A percentile compares a stretch with the other conserved stretches of the same genome.
Evolutionary conservation across 2,113 vertebrate species (phyloP).

Genomic region (Otocyon megalotis): DNA sequence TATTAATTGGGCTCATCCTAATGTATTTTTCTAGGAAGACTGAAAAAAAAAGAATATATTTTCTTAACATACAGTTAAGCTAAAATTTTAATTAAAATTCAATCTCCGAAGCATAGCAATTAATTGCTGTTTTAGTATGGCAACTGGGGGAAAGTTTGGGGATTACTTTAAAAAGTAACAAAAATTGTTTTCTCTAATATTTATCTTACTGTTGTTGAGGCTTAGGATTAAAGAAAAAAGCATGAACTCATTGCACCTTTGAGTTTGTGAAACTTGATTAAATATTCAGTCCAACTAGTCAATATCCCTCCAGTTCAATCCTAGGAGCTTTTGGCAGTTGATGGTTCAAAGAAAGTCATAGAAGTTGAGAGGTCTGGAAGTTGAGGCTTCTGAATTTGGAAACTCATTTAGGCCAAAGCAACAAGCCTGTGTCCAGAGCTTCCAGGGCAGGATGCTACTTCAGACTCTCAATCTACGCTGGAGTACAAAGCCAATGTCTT

Average conservation of each 20-base stretch:
- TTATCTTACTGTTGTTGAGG: not conserved
- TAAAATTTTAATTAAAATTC: conserved; percentile 46
- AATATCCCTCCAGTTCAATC: not conserved
- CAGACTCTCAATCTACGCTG: not conserved
- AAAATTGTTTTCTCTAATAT: not conserved
- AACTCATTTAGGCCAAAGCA: not conserved
- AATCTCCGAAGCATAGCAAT: not conserved
- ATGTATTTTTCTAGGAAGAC: not conserved
- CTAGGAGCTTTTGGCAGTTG: not conserved
- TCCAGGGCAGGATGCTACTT: not conserved
- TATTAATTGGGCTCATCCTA: not conserved
- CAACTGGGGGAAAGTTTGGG: not conserved
- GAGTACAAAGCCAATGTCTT: not conserved
- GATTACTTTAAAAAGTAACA: not conserved
- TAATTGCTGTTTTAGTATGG: conserved; percentile 3
- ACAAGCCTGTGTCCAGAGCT: not conserved
- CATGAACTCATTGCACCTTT: not conserved
- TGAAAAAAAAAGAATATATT: conserved; percentile 1
- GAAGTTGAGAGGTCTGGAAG: not conserved
- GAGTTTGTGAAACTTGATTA: not conserved
- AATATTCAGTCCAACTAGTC: not conserved
- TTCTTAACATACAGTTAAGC: not conserved
- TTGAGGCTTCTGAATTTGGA: not conserved
- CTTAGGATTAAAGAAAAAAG: conserved; percentile 38
- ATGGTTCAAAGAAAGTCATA: not conserved